Evolutionary conservation across 2,113 vertebrate genomes (phyloP).

Genomic region (Malurus elegans): DNA sequence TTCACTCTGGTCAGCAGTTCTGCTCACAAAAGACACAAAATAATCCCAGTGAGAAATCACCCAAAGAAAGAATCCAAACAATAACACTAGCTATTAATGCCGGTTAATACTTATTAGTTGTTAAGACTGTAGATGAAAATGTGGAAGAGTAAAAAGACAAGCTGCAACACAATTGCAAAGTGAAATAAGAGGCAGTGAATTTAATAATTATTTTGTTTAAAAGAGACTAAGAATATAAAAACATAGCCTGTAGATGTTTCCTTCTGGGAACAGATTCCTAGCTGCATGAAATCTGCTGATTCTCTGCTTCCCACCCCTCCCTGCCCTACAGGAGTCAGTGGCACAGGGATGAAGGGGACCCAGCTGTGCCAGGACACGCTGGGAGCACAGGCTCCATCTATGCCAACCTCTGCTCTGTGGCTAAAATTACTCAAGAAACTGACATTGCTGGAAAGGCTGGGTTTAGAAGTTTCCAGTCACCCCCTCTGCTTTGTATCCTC

Average conservation of each 20-base stretch:
- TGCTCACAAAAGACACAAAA: not conserved
- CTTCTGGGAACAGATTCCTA: not conserved
- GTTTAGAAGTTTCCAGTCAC: not conserved
- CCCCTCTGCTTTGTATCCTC: not conserved
- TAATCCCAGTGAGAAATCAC: not conserved
- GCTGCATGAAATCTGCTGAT: not conserved
- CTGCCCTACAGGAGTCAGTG: not conserved
- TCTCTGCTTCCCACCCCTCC: not conserved
- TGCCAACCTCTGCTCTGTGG: not conserved
- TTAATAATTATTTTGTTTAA: not conserved
- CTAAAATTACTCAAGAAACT: not conserved
- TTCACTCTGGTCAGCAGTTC: not conserved
- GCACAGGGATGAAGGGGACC: accelerated
- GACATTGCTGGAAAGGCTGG: not conserved
- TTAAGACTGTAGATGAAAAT: not conserved
- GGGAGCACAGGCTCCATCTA: not conserved
- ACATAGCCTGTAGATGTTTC: not conserved
- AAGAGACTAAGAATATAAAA: not conserved
- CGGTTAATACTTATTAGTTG: not conserved
- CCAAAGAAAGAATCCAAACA: not conserved
- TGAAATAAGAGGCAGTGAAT: not conserved
- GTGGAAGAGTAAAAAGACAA: not conserved
- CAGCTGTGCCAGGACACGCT: not conserved
- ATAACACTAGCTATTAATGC: not conserved
- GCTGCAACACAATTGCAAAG: not conserved